These are phyloP conservation scores for Morpho achilles DNA, from an alignment of 2,888 invertebrate species.

Conservation along the genomic window DNA sequence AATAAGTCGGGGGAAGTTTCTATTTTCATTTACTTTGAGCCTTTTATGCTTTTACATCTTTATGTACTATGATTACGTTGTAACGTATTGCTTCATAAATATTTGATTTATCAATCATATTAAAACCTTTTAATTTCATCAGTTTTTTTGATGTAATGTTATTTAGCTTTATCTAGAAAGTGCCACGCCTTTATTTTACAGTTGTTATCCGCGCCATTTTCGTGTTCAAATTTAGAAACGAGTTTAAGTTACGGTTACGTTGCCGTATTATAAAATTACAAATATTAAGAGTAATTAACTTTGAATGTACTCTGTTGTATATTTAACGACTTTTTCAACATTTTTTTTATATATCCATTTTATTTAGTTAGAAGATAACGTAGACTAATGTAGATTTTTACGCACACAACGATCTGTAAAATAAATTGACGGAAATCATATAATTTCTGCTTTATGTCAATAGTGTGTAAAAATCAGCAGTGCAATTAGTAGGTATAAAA, in stretches of 20 bases:
- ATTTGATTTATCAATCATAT: background rate
- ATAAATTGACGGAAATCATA: slow-evolving; percentile 1
- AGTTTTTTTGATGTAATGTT: background rate
- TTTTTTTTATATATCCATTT: too few species aligned
- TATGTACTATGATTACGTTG: too few species aligned
- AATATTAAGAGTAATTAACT: background rate
- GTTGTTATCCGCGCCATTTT: slow-evolving; percentile 19
- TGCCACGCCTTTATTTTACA: slow-evolving; percentile 3
- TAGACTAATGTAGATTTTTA: slow-evolving; percentile 22
- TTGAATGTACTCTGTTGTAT: too few species aligned
- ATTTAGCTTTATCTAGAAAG: background rate
- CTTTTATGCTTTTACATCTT: slow-evolving; percentile 7
- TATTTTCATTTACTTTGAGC: slow-evolving; percentile 5
- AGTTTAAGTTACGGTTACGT: background rate
- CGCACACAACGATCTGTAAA: slow-evolving; percentile 42
- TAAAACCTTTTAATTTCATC: background rate
- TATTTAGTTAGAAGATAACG: background rate
- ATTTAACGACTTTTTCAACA: too few species aligned
- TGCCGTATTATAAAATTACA: background rate
- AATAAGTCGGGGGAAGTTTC: slow-evolving; percentile 9
- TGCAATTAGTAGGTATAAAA: slow-evolving; percentile 13
- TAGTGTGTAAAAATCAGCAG: slow-evolving; percentile 8
- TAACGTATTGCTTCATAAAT: too few species aligned
- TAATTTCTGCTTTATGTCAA: background rate
- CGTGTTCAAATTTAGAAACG: slow-evolving; percentile 13